phyloP scores from a whole-genome alignment of 2,113 vertebrate species.

The Xiphophorus maculatus region DNA sequence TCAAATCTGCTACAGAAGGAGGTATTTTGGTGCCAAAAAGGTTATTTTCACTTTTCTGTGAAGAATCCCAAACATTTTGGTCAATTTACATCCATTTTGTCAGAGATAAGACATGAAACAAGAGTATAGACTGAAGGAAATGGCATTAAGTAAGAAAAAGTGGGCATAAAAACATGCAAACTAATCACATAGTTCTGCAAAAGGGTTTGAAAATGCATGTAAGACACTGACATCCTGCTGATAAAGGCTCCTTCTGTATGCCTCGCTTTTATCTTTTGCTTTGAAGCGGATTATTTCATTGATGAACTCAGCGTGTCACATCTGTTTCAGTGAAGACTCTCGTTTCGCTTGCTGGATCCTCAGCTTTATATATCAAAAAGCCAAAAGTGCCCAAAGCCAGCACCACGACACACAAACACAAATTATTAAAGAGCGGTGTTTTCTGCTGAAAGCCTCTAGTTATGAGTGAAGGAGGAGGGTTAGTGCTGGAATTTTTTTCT shows the following conservation, averaged over 20 bases:
- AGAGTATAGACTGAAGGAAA: background rate
- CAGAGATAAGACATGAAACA: background rate
- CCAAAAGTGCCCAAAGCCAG: constrained; percentile 55
- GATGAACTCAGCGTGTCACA: constrained; percentile 28
- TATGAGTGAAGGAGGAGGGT: constrained; percentile 30
- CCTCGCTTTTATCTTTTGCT: background rate
- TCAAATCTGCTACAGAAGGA: background rate
- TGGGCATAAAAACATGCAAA: background rate
- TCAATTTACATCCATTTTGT: background rate
- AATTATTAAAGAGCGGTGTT: constrained; percentile 66
- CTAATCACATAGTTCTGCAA: background rate
- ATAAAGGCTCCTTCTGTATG: constrained; percentile 11
- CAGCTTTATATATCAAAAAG: constrained; percentile 49
- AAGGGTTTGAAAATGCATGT: background rate
- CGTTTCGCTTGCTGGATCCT: constrained; percentile 42
- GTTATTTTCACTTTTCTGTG: constrained; percentile 16
- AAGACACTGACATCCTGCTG: constrained; percentile 13
- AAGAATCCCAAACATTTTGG: background rate
- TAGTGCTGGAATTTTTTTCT: background rate
- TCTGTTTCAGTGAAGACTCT: constrained; percentile 28
- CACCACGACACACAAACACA: constrained; percentile 60
- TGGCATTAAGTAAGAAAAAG: background rate
- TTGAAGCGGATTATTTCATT: constrained; percentile 37
- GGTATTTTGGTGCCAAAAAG: constrained; percentile 47
- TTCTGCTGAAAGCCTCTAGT: constrained; percentile 62